phyloP scores from a whole-genome alignment of 2,113 vertebrate genomes.

The Smithornis capensis region DNA sequence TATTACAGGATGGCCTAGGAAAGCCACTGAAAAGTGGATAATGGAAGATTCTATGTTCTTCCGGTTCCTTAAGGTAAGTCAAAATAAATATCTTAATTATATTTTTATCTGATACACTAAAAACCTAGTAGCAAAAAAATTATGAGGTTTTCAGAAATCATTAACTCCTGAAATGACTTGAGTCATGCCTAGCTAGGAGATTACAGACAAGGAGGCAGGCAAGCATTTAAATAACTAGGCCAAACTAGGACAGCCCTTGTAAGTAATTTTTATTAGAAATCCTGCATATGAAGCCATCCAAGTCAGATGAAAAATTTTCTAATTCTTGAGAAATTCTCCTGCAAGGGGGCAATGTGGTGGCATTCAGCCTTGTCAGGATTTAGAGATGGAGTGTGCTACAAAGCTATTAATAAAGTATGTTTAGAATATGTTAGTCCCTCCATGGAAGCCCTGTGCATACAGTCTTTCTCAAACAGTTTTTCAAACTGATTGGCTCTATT shows the following conservation, averaged over 20 bases:
- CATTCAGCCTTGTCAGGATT: not conserved
- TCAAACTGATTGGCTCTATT: accelerated
- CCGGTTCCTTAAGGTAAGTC: not conserved
- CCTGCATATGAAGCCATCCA: not conserved
- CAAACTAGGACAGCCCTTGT: not conserved
- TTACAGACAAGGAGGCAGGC: not conserved
- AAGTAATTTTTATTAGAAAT: not conserved
- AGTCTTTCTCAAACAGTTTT: accelerated
- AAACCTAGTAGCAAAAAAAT: not conserved
- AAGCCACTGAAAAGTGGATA: not conserved
- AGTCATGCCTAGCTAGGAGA: not conserved
- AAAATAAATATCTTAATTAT: not conserved
- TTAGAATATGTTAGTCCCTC: not conserved
- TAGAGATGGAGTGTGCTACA: not conserved
- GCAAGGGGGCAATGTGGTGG: not conserved
- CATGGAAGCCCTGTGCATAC: not conserved
- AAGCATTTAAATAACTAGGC: not conserved
- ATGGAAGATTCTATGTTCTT: not conserved
- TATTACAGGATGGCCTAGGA: not conserved
- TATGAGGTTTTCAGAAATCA: not conserved
- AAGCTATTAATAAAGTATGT: not conserved
- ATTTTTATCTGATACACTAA: not conserved
- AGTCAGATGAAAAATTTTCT: not conserved
- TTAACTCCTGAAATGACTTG: not conserved
- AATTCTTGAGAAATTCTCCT: not conserved